Conservation (phyloP, 2,113 vertebrate species). For the Mesitornis unicolor region DNA sequence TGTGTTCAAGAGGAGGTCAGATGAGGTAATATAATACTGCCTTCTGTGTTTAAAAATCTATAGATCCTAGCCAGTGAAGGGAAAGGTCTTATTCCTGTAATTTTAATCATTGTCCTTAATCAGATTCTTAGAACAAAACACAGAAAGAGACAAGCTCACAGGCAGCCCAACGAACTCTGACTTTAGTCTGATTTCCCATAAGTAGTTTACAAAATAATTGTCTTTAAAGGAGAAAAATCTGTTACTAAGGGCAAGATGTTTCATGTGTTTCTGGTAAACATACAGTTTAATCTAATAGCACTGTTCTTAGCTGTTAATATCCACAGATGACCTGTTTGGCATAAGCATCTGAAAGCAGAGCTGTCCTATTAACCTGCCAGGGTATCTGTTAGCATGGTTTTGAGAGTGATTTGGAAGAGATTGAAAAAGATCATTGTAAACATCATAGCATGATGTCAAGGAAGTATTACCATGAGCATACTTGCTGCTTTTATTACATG, state of each 20-base stretch:
- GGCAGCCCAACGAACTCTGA: neutral
- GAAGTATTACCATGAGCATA: neutral
- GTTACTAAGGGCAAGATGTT: neutral
- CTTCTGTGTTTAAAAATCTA: neutral
- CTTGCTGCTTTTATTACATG: neutral
- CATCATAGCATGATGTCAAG: neutral
- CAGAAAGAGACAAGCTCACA: neutral
- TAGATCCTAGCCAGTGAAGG: neutral
- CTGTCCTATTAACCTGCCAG: neutral
- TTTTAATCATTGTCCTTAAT: neutral
- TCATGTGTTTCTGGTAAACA: constrained; percentile 9
- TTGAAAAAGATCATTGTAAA: neutral
- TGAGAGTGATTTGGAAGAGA: neutral
- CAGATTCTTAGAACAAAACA: neutral
- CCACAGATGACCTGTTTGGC: neutral
- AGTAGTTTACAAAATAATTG: constrained; percentile 16
- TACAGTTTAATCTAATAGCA: neutral
- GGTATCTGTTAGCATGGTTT: neutral
- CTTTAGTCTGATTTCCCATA: neutral
- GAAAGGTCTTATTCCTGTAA: neutral
- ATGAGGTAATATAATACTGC: neutral
- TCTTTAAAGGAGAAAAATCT: neutral
- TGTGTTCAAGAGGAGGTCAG: neutral
- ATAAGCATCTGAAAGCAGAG: neutral
- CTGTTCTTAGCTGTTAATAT: neutral